phyloP scores from a whole-genome alignment of 2,113 vertebrate genomes.

The Oncorhynchus kisutch region DNA sequence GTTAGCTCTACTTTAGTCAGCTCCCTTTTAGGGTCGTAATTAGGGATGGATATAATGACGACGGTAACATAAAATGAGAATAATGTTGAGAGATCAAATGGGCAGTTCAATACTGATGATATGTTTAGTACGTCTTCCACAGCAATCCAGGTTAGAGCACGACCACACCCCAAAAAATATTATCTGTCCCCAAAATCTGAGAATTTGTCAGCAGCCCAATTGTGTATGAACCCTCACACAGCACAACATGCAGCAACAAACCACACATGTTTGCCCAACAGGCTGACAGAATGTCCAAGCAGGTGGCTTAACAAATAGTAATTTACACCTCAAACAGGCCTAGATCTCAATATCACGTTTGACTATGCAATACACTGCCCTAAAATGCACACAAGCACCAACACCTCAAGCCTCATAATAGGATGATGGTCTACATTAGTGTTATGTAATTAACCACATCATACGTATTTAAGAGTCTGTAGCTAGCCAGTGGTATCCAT shows the following conservation, averaged over 20 bases:
- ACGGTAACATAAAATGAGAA: conserved; percentile 38
- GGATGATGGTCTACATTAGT: neutral
- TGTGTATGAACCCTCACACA: neutral
- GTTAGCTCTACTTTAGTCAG: conserved; percentile 61
- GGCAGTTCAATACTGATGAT: too few relatives aligned
- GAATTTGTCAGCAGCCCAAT: neutral
- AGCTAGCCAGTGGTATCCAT: conserved; percentile 52
- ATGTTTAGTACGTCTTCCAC: neutral
- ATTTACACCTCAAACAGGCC: neutral
- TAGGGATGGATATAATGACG: conserved; percentile 40
- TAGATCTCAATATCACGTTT: neutral
- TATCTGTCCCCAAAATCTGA: neutral
- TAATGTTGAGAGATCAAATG: neutral
- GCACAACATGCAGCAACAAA: conserved; percentile 46
- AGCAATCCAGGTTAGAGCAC: conserved; percentile 9
- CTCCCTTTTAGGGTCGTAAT: conserved; percentile 75
- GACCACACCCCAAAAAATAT: conserved; percentile 23
- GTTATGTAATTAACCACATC: conserved; percentile 48
- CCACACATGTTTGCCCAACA: neutral
- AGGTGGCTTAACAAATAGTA: neutral
- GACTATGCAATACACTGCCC: neutral
- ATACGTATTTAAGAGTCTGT: conserved; percentile 6
- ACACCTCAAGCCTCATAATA: neutral
- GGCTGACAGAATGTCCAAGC: neutral
- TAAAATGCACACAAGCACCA: neutral